Percentiles rank a stretch among this genome's conserved stretches.
These are phyloP conservation scores for Campylomormyrus numenius DNA, from an alignment of 2,113 vertebrate species.

Conservation along the genomic window DNA sequence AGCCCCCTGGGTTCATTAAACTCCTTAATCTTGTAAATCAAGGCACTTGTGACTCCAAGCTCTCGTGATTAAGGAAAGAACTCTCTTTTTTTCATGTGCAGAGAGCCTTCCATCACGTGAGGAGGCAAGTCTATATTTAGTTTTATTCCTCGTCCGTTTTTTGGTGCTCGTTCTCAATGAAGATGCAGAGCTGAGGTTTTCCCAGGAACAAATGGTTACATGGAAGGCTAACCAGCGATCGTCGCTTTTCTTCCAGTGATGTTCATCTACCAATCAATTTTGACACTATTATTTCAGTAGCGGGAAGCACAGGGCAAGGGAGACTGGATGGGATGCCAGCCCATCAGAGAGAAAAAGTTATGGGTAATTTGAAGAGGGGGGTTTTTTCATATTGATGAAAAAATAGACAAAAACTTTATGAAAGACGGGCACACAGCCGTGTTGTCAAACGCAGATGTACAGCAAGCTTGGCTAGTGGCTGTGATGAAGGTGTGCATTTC, in stretches of 20 bases:
- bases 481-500: background rate
- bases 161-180: background rate
- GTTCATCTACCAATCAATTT: background rate
- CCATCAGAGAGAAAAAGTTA: background rate
- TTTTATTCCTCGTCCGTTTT: background rate
- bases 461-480: background rate
- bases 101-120: background rate
- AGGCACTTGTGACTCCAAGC: slow-evolving; percentile 26
- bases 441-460: background rate
- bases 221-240: background rate
- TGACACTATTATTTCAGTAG: background rate
- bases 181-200: background rate
- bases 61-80: slow-evolving; percentile 25
- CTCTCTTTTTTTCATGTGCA: background rate
- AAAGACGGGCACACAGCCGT: background rate
- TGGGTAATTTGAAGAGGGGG: background rate
- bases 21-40: slow-evolving; percentile 41
- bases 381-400: background rate
- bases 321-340: background rate
- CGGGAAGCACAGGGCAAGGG: background rate
- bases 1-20: slow-evolving; percentile 60
- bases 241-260: background rate
- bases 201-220: background rate
- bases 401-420: background rate
- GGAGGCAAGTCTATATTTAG: slow-evolving; percentile 9